A percentile compares a stretch with the other conserved stretches of the same genome.
phyloP scores from a whole-genome alignment of 2,113 vertebrate genomes.

The Melanotaenia duboulayi region DNA sequence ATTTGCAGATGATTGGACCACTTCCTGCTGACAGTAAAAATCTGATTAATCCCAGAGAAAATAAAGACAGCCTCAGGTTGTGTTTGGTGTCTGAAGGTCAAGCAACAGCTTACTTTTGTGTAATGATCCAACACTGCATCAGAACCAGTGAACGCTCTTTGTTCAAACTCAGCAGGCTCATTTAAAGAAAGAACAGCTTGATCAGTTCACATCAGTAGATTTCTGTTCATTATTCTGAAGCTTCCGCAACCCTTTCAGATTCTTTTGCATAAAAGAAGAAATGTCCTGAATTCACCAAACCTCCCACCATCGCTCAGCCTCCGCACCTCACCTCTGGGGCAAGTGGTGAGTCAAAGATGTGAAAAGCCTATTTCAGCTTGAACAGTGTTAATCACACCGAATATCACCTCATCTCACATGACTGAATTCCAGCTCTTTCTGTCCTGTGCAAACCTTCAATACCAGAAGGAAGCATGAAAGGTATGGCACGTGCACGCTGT shows the following conservation, averaged over 20 bases:
- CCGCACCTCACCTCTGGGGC: conserved; percentile 37
- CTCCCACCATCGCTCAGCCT: conserved; percentile 51
- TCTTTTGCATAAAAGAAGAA: conserved; percentile 1
- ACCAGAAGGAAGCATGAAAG: conserved; percentile 28
- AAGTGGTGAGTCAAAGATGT: conserved; percentile 56
- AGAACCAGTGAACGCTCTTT: background rate
- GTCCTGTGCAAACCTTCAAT: background rate
- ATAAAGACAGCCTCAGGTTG: no score
- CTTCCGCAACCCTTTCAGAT: background rate
- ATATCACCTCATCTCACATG: conserved; percentile 24
- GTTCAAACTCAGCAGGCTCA: background rate
- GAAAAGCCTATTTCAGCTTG: conserved; percentile 23
- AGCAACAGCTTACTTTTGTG: no score
- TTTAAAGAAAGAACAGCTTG: background rate
- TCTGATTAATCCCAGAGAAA: no score
- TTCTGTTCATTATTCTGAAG: background rate
- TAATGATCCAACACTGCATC: no score
- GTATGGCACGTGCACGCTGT: conserved; percentile 20
- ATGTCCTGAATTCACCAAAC: conserved; percentile 29
- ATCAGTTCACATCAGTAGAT: background rate
- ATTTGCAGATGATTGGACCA: no score
- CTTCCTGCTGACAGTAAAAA: no score
- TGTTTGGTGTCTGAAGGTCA: no score
- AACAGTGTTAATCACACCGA: conserved; percentile 21
- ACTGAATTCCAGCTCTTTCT: conserved; percentile 8